These are phyloP conservation scores for Pipistrellus kuhlii DNA, from an alignment of 2,797 vertebrate genomes.

Conservation along the genomic window DNA sequence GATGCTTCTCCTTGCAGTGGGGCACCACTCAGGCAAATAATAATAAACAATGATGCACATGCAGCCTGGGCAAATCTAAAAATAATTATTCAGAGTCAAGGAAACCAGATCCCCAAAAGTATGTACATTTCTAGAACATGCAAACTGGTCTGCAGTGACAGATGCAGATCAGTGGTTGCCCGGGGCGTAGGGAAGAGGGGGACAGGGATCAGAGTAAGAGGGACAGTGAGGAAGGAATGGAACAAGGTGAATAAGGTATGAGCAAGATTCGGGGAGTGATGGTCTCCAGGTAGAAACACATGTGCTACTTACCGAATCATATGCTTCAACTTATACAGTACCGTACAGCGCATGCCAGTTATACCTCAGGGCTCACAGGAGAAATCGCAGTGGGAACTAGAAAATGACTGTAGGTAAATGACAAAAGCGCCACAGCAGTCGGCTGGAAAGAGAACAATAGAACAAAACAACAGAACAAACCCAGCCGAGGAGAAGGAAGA, in stretches of 20 bases:
- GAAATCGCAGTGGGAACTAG: too few species aligned
- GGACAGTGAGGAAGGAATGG: not conserved
- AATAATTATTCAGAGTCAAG: not conserved
- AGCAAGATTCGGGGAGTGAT: not conserved
- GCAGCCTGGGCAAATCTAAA: not conserved
- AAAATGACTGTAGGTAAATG: fast-evolving
- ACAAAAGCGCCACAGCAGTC: not conserved
- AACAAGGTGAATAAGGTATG: not conserved
- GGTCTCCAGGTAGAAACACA: not conserved
- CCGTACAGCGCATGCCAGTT: fast-evolving
- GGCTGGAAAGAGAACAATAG: not conserved
- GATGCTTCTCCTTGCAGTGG: too few species aligned
- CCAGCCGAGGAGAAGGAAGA: not conserved
- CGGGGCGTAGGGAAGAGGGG: fast-evolving
- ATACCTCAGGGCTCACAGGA: not conserved
- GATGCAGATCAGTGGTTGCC: not conserved
- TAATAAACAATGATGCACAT: not conserved
- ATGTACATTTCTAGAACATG: not conserved
- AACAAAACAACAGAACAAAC: not conserved
- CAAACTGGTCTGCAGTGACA: not conserved
- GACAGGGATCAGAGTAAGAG: not conserved
- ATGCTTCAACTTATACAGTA: fast-evolving
- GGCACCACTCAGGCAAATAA: not conserved
- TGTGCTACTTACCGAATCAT: fast-evolving
- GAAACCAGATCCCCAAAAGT: not conserved